Conservation (phyloP, 2,113 vertebrate species). For the Probosciger aterrimus region DNA sequence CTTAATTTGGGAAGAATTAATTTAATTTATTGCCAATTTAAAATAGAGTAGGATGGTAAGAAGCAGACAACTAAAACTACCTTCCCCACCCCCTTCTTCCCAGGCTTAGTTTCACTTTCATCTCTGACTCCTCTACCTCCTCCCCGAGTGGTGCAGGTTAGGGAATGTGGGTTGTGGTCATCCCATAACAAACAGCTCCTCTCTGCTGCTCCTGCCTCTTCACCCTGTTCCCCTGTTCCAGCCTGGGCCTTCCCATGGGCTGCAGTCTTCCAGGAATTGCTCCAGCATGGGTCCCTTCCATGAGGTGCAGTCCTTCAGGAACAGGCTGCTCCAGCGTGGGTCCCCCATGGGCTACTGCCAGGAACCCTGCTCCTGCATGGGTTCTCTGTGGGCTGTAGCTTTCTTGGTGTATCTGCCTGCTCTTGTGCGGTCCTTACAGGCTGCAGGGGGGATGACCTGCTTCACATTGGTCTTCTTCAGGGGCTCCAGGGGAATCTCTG, state of each 20-base stretch:
- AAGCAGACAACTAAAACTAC: background rate
- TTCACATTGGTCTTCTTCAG: background rate
- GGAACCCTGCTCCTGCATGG: background rate
- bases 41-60: background rate
- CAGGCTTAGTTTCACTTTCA: background rate
- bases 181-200: fast-evolving
- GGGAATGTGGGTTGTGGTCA: background rate
- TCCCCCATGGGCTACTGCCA: background rate
- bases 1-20: background rate
- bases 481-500: background rate
- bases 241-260: background rate
- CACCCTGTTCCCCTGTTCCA: fast-evolving
- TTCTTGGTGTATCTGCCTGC: background rate
- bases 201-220: background rate
- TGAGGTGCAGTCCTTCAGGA: background rate
- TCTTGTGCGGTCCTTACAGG: background rate
- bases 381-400: background rate
- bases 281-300: fast-evolving
- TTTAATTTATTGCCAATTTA: conserved; percentile 15
- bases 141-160: background rate
- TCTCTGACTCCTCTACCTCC: background rate
- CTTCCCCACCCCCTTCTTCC: background rate
- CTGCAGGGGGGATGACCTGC: fast-evolving
- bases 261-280: too few relatives aligned
- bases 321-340: fast-evolving